Evolutionary conservation across 2,888 invertebrate genomes (phyloP).

Genomic region (Archips crataeganus): DNA sequence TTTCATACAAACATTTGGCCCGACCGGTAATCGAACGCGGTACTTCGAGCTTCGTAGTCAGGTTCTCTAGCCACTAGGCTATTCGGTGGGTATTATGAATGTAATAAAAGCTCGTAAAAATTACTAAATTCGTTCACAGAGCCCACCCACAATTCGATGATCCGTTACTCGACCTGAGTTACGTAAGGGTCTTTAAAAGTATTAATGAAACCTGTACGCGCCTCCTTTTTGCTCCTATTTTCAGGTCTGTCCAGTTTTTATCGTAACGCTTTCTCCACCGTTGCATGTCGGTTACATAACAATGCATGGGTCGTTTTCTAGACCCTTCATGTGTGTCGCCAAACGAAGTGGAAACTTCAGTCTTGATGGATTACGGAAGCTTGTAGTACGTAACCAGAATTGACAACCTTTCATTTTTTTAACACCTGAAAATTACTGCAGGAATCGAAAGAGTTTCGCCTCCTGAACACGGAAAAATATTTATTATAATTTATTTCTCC

Average conservation of each 20-base stretch:
- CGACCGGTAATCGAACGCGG: too few relatives aligned
- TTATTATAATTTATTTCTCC: too few relatives aligned
- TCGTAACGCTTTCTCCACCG: constrained; percentile 41
- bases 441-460: too few relatives aligned
- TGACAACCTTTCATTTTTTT: too few relatives aligned
- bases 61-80: too few relatives aligned
- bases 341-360: constrained; percentile 29
- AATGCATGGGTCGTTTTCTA: constrained; percentile 36
- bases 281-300: constrained; percentile 35
- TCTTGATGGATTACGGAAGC: constrained; percentile 13
- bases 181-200: constrained; percentile 27
- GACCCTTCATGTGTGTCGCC: constrained; percentile 33
- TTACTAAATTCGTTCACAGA: neutral
- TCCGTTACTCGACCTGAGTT: constrained; percentile 8
- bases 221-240: constrained; percentile 36
- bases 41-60: too few relatives aligned
- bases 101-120: neutral
- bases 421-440: too few relatives aligned
- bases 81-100: too few relatives aligned
- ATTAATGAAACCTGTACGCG: constrained; percentile 24
- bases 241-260: constrained; percentile 37
- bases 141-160: constrained; percentile 5
- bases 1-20: too few relatives aligned
- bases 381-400: neutral
- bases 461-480: too few relatives aligned